These are phyloP conservation scores for Physocephala rufipes DNA, from an alignment of 2,888 invertebrate species.

Conservation along the genomic window DNA sequence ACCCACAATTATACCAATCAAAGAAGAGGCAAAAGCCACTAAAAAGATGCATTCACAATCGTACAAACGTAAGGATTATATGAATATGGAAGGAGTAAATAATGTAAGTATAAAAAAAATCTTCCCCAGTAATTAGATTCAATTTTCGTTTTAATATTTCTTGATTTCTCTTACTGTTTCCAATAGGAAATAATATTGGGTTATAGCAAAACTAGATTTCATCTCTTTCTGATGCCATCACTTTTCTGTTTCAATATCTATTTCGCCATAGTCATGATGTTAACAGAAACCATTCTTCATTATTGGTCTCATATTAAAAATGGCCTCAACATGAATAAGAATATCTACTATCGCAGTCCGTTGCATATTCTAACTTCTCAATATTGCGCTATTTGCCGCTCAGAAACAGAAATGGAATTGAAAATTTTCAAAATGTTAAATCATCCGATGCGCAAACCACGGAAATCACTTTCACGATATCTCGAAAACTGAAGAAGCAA, in stretches of 20 bases:
- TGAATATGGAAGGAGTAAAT: constrained; percentile 60
- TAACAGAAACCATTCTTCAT: constrained; percentile 73
- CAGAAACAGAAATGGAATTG: constrained; percentile 71
- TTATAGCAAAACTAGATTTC: constrained; percentile 65
- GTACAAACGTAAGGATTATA: constrained; percentile 58
- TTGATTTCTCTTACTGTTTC: no score
- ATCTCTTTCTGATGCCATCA: constrained; percentile 71
- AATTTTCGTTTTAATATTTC: no score
- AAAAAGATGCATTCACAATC: constrained; percentile 41
- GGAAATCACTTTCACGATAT: constrained; percentile 47
- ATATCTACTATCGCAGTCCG: constrained; percentile 75
- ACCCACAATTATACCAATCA: constrained; percentile 18
- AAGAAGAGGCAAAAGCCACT: constrained; percentile 24
- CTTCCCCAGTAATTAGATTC: neutral
- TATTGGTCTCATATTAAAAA: constrained; percentile 76
- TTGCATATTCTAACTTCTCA: constrained; percentile 74
- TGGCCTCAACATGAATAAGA: constrained; percentile 69
- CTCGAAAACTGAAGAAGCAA: constrained; percentile 61
- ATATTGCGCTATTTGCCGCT: constrained; percentile 75
- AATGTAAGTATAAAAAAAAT: no score
- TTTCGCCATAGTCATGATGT: constrained; percentile 67
- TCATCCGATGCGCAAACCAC: constrained; percentile 70
- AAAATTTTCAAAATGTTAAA: constrained; percentile 65
- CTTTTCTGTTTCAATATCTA: constrained; percentile 70
- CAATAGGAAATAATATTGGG: constrained; percentile 63